Conservation (phyloP, 2,797 vertebrate genomes). For the Crocidura indochinensis region DNA sequence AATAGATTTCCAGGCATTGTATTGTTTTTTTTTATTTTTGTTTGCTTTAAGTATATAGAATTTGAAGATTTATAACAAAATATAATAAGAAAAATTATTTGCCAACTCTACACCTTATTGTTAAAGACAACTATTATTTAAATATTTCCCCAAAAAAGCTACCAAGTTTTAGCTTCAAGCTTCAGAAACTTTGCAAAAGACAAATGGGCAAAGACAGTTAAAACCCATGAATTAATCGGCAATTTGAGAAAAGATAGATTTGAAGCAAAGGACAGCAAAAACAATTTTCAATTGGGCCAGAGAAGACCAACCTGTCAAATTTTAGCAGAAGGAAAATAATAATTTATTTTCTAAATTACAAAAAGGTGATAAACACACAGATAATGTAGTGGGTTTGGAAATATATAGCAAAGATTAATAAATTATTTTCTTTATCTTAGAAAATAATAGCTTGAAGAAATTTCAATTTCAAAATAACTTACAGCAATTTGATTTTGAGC, state of each 20-base stretch:
- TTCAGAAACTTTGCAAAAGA: constrained; percentile 16
- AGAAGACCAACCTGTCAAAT: neutral
- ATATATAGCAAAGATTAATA: neutral
- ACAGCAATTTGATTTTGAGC: neutral
- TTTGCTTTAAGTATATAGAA: constrained; percentile 4
- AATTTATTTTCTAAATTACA: neutral
- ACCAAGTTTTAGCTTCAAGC: neutral
- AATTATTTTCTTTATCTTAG: neutral
- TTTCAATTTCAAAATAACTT: neutral
- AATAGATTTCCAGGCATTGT: neutral
- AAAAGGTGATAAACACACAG: neutral
- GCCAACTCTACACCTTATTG: neutral
- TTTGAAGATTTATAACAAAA: constrained; percentile 14
- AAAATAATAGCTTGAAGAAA: constrained; percentile 20
- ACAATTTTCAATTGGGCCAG: neutral
- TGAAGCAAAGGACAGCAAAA: neutral
- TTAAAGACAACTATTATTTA: neutral
- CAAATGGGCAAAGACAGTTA: neutral
- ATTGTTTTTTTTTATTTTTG: neutral
- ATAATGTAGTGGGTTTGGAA: neutral
- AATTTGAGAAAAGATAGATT: constrained; percentile 6
- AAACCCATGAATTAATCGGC: neutral
- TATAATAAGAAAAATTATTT: neutral
- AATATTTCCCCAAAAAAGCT: constrained; percentile 21
- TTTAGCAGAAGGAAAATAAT: neutral